Base-by-base conservation (phyloP, 2,888 invertebrate genomes). In the Athalia circularis region DNA sequence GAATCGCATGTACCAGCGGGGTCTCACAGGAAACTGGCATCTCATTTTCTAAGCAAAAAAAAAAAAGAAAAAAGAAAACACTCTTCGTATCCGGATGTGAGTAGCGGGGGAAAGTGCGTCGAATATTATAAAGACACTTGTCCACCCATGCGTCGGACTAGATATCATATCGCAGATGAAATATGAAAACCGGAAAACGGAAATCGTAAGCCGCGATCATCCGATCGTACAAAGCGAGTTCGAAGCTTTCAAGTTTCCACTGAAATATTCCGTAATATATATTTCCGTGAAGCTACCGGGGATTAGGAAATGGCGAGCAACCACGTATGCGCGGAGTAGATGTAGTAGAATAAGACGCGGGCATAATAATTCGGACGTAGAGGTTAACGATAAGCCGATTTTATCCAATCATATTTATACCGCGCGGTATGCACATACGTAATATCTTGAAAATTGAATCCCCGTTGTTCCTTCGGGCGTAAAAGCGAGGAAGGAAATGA, bases 21-120 rank as follows among this genome's bases (percentile, higher is more conserved):
- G 9, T 75, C 75, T 45, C 48, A 29, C 5, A 62, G 64, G 75
- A 75, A 75, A 62, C 75, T 75, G 75, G 75, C 75, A 62, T 48
- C 75, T 75, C 62, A 52, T 75, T 75, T 75, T 59, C 43, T 15
- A n/a, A n/a, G n/a, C 57, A 62, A 15, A 54, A 54, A 54, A 54
- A 3, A 3, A 3, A 54, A 8, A 54, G 13, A 62, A 11, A 62
- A 72, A 72, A 72, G 47, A n/a, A n/a, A n/a, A n/a, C n/a, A n/a
- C 72, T 72, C 59, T 47, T 47, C 72, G 47, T 45, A 47, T 72
- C 72, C 59, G 57, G 57, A 72, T 72, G 52, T 11, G 72, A 59
- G 72, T 57, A 45, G 59, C 43, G 48, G 57, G 7, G 8, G 52
- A 59, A 72, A 29, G 11, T 59, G 72, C 72, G 13, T 47, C 43